A percentile compares a stretch with the other conserved stretches of the same genome.
Conservation (phyloP, 2,888 invertebrate species). For the Falcaria lacertinaria region DNA sequence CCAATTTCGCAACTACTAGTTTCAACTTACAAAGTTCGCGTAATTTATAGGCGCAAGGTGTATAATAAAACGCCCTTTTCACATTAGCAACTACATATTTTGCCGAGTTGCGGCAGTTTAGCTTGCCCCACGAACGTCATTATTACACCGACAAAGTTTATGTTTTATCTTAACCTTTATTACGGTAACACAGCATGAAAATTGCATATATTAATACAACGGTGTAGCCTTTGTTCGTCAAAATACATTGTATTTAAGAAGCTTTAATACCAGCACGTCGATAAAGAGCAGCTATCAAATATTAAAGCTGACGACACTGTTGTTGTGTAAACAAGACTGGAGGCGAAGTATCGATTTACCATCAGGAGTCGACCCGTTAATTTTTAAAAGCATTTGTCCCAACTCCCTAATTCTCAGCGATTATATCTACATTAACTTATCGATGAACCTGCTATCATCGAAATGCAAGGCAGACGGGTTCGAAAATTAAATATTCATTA, state of each 20-base stretch:
- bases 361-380: slow-evolving; percentile 61
- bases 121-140: background rate
- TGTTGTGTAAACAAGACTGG: slow-evolving; percentile 13
- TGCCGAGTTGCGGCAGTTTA: background rate
- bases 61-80: slow-evolving; percentile 28
- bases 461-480: slow-evolving; percentile 35
- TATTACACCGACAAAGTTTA: background rate
- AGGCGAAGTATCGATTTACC: slow-evolving; percentile 50
- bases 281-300: background rate
- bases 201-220: slow-evolving; percentile 5
- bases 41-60: slow-evolving; percentile 29
- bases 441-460: slow-evolving; percentile 39
- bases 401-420: slow-evolving; percentile 56
- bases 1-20: slow-evolving; percentile 43
- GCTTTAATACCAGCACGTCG: background rate
- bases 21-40: slow-evolving; percentile 36
- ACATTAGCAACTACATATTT: slow-evolving; percentile 14
- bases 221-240: background rate
- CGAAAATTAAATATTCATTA: slow-evolving; percentile 23
- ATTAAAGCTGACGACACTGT: background rate
- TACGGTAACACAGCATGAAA: no score
- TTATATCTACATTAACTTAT: slow-evolving; percentile 51
- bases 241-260: background rate
- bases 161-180: background rate
- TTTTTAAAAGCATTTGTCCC: slow-evolving; percentile 57